Base-by-base conservation (phyloP, 2,888 invertebrate genomes). In the Ommatoiulus sabulosus region DNA sequence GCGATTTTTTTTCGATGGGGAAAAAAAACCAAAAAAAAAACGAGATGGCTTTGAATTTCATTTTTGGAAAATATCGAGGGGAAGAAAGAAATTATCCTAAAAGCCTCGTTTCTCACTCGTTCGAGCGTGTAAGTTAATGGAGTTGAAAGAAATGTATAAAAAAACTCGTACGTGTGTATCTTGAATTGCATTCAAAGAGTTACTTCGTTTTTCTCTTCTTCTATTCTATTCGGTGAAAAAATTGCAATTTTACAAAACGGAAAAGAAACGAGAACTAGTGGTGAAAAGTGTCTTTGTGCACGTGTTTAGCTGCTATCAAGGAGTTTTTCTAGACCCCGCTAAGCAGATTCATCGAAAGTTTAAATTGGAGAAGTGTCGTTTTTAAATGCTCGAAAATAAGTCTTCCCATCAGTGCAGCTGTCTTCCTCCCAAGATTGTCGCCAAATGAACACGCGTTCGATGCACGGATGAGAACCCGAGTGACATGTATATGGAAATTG, bases 51-150 rank as follows among this genome's bases (percentile, higher is more conserved):
- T 63, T 63, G 63, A 63, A n/a, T 63, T 63, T 63, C 63, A 63
- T 63, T 63, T 63, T 63, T 63, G 63, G 63, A 63, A 63, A 63
- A 10, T 63, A 63, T 84, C 84, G 43, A 44, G 44, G 84, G 44
- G 44, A 44, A 84, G 84, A 84, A 84, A 44, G 43, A 84, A 84
- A 84, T 84, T 84, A 35, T 44, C 10, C 44, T 84, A 84, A 84
- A 84, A 84, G 84, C 84, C 44, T 84, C 84, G 43, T 84, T 84
- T 84, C 84, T 84, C 84, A 84, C 84, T 84, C 44, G 84, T 44
- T 84, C 15, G 43, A 44, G 43, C 84, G 44, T 84, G 84, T 44
- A 84, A 84, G 43, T 84, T 84, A 84, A 84, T 84, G 84, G 84
- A 84, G 84, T 84, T 84, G 84, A 84, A 84, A 84, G 84, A 84